Base-by-base conservation (phyloP, 2,113 vertebrate species). In the Pungitius pungitius region DNA sequence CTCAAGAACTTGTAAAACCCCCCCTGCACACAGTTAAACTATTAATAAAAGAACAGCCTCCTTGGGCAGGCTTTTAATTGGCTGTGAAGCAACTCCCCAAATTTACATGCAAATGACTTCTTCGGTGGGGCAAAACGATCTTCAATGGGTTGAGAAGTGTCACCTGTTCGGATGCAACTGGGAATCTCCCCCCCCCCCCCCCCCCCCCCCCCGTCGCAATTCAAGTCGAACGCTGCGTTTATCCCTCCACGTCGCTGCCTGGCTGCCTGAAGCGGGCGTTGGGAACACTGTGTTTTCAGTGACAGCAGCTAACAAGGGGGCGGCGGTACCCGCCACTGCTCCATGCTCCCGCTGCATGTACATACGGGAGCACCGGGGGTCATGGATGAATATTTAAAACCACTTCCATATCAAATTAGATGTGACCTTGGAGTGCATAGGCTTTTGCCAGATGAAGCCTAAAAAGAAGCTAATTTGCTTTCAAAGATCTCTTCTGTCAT, bases 351-450 rank as follows among this genome's bases (percentile, higher is more conserved):
- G 2, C 39, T 33, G 63, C 27, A 56, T 56, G 70, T 63, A 83
- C 71, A 77, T 62, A 37, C 61, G 56, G 75, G 80, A 89, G 67
- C 87, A 89, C 87, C 85, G 65, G 75, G 82, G 88, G 90, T 90
- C 87, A 89, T 57, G 73, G 84, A 89, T 91, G 87, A 92, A 92
- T 93, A 90, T 92, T 93, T 89, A 81, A 91, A 84, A 88, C 37
- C 75, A 62, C 78, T 85, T 85, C 80, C 77, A 77, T 73, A 83
- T 89, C 83, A 84, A 92, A 92, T 92, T 91, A 91, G 85, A 80
- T 42, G 74, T 90, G 89, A 92, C 91, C 87, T 91, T 91, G 86
- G 84, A 88, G 78, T 81, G 73, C 77, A 80, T 69, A 80, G 73
- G 56, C 67, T 63, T 58, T 67, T 85, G 82, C 70, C 77, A 54